Evolutionary conservation across 2,113 vertebrate species (phyloP).

Genomic region (Lampris incognitus): DNA sequence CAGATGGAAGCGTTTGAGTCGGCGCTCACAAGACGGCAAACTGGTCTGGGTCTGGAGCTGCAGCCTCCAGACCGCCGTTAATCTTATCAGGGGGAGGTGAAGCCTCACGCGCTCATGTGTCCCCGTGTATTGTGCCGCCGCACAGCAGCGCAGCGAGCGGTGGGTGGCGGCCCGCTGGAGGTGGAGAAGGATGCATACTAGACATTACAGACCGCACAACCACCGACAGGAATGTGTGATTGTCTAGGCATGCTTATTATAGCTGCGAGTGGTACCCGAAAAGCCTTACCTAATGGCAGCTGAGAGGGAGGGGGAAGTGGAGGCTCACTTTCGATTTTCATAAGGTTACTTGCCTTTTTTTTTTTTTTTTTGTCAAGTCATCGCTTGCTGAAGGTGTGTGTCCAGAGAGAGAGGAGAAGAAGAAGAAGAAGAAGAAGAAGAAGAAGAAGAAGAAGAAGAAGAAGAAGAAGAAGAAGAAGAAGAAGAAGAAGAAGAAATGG

Average conservation of each 20-base stretch:
- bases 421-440: neutral
- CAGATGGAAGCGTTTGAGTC: too few relatives aligned
- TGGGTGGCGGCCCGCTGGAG: slow-evolving; percentile 31
- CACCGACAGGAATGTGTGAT: slow-evolving; percentile 85
- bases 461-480: too few relatives aligned
- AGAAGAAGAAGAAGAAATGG: neutral
- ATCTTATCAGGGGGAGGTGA: slow-evolving; percentile 34
- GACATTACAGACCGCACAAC: slow-evolving; percentile 83
- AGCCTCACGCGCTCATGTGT: slow-evolving; percentile 38
- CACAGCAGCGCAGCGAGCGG: neutral
- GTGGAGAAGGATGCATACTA: slow-evolving; percentile 67
- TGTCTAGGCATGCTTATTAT: slow-evolving; percentile 83
- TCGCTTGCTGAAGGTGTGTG: neutral
- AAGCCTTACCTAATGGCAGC: slow-evolving; percentile 60
- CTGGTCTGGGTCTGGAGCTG: neutral
- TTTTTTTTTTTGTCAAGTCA: slow-evolving; percentile 2
- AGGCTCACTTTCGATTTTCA: slow-evolving; percentile 34
- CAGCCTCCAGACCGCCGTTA: slow-evolving; percentile 28
- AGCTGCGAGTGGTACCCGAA: slow-evolving; percentile 70
- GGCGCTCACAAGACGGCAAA: slow-evolving; percentile 1
- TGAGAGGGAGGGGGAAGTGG: slow-evolving; percentile 1
- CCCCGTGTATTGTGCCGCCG: slow-evolving; percentile 42
- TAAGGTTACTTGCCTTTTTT: neutral
- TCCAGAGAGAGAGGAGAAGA: neutral
- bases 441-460: neutral